A percentile compares a stretch with the other conserved stretches of the same genome.
Evolutionary conservation across 2,888 invertebrate genomes (phyloP).

Genomic region (Agrenia bidenticulata): DNA sequence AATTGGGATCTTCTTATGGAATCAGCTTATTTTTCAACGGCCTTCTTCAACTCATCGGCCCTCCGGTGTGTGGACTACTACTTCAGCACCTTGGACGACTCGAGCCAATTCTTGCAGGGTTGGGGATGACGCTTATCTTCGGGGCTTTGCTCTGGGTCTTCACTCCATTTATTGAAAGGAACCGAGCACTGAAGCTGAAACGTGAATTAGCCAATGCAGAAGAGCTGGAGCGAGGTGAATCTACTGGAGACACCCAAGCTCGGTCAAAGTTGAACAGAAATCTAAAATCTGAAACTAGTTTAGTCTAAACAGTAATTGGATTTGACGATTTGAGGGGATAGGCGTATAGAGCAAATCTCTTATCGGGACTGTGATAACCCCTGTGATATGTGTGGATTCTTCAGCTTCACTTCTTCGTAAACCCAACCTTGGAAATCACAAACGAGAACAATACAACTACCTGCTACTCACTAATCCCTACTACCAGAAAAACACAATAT

Average conservation of each 20-base stretch:
- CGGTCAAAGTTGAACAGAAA: background rate
- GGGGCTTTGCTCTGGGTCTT: conserved; percentile 75
- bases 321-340: background rate
- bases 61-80: conserved; percentile 74
- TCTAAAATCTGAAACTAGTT: conserved; percentile 10
- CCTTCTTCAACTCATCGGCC: conserved; percentile 75
- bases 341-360: background rate
- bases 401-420: no score
- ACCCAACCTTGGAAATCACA: no score
- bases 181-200: background rate
- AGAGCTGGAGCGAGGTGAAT: background rate
- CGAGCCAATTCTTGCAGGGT: conserved; percentile 69
- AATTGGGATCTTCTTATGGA: conserved; percentile 82
- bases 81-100: conserved; percentile 59
- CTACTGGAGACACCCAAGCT: background rate
- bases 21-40: conserved; percentile 83
- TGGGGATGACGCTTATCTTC: conserved; percentile 70
- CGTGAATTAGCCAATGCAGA: no score
- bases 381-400: conserved; percentile 11
- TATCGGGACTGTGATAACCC: conserved; percentile 21
- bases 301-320: conserved; percentile 4
- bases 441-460: no score
- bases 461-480: no score
- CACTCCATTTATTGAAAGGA: conserved; percentile 66
- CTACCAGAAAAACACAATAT: no score